Percentiles rank a stretch among this genome's conserved stretches.
Evolutionary conservation across 2,888 invertebrate genomes (phyloP).

Genomic region (Dendrolimus pini): DNA sequence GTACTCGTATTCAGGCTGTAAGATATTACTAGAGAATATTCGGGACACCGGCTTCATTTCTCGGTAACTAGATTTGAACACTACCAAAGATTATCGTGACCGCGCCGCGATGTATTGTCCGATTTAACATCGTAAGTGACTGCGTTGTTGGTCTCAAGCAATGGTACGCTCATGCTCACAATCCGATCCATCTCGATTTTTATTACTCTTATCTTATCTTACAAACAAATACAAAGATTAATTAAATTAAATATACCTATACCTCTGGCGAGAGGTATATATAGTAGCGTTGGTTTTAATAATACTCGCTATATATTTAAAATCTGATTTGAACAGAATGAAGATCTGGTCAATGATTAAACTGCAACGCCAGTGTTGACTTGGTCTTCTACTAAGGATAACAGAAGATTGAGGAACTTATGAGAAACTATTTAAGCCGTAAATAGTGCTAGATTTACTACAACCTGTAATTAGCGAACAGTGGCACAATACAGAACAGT

Average conservation of each 20-base stretch:
- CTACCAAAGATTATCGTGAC: conserved; percentile 59
- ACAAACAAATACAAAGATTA: conserved; percentile 1
- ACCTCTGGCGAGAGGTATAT: too few relatives aligned
- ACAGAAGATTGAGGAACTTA: too few relatives aligned
- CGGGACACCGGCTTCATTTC: conserved; percentile 40
- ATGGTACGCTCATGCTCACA: conserved; percentile 36
- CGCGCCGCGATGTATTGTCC: conserved; percentile 50
- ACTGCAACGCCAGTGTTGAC: too few relatives aligned
- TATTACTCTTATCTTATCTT: conserved; percentile 1
- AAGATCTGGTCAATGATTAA: too few relatives aligned
- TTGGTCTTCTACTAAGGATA: too few relatives aligned
- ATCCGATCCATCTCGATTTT: conserved; percentile 1
- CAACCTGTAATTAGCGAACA: too few relatives aligned
- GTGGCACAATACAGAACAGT: too few relatives aligned
- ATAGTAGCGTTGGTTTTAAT: not conserved
- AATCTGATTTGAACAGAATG: too few relatives aligned
- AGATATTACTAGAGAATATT: conserved; percentile 45
- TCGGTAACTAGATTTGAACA: conserved; percentile 60
- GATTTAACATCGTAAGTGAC: conserved; percentile 61
- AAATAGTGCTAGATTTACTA: too few relatives aligned
- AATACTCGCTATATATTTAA: not conserved
- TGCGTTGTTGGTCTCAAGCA: conserved; percentile 33
- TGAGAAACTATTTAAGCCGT: too few relatives aligned
- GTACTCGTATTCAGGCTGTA: conserved; percentile 37
- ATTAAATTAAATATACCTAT: not conserved